Conservation (phyloP, 1,140 invertebrate genomes). For the Chrysoperla carnea region DNA sequence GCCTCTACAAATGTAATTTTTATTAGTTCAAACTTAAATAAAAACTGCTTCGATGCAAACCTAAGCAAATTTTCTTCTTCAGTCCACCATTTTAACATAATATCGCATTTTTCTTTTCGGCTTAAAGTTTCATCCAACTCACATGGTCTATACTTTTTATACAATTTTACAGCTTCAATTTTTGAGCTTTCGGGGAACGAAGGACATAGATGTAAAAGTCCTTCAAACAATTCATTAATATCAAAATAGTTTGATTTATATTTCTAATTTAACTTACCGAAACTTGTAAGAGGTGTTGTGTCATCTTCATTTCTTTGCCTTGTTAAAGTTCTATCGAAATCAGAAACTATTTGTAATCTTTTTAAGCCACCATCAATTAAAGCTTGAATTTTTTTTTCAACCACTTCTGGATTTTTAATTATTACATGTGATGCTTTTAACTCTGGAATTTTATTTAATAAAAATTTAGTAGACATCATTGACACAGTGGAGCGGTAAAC, state of each 20-base stretch:
- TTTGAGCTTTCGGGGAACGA: constrained; percentile 43
- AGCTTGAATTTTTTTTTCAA: constrained; percentile 42
- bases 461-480: too few relatives aligned
- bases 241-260: too few relatives aligned
- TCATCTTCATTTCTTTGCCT: constrained; percentile 48
- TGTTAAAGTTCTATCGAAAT: constrained; percentile 71
- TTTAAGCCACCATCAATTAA: constrained; percentile 43
- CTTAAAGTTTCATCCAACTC: constrained; percentile 65
- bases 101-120: constrained; percentile 52
- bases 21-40: too few relatives aligned
- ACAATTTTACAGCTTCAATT: constrained; percentile 31
- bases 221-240: constrained; percentile 24
- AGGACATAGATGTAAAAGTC: constrained; percentile 52
- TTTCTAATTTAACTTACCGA: constrained; percentile 34
- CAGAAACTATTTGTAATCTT: constrained; percentile 67
- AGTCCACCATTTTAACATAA: constrained; percentile 82
- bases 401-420: constrained; percentile 37
- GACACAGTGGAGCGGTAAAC: too few relatives aligned
- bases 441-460: constrained; percentile 10
- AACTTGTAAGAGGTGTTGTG: constrained; percentile 42
- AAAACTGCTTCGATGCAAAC: constrained; percentile 20
- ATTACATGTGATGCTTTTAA: constrained; percentile 11
- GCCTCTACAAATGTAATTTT: constrained; percentile 28
- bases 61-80: constrained; percentile 41
- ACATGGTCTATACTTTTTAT: constrained; percentile 65